Evolutionary conservation across 2,113 vertebrate genomes (phyloP).

Genomic region (Sterrhoptilus dennistouni): DNA sequence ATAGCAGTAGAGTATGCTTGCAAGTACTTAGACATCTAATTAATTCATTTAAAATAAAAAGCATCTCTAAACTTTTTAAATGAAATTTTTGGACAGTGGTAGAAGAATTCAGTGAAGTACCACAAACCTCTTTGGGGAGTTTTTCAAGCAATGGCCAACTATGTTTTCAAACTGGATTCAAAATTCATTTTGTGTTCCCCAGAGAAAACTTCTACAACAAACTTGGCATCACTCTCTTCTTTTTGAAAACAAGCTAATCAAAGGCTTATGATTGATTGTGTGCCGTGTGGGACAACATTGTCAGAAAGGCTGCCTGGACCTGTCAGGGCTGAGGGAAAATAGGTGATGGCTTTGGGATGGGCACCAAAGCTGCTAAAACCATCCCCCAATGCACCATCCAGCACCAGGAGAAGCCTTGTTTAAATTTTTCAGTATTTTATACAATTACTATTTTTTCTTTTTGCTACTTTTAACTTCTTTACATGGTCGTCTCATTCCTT

Average conservation of each 20-base stretch:
- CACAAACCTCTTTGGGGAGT: neutral
- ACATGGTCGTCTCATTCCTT: neutral
- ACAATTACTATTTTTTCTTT: neutral
- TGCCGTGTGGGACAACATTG: neutral
- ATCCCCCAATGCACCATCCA: neutral
- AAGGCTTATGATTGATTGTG: neutral
- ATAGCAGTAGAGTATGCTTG: neutral
- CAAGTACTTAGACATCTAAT: neutral
- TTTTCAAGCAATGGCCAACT: neutral
- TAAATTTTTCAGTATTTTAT: neutral
- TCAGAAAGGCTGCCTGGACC: neutral
- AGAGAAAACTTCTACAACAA: neutral
- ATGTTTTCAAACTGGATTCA: neutral
- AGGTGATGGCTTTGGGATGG: neutral
- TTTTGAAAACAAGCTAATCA: neutral
- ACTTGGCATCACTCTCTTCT: neutral
- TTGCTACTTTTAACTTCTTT: neutral
- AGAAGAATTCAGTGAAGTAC: neutral
- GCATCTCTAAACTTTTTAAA: neutral
- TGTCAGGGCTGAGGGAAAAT: neutral
- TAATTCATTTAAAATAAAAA: neutral
- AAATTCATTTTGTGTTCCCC: neutral
- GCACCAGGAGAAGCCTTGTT: neutral
- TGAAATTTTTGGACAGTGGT: neutral
- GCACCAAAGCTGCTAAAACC: neutral